Percentiles rank a stretch among this genome's conserved stretches.
Conservation (phyloP, 2,888 invertebrate species). For the Margaritifera margaritifera region DNA sequence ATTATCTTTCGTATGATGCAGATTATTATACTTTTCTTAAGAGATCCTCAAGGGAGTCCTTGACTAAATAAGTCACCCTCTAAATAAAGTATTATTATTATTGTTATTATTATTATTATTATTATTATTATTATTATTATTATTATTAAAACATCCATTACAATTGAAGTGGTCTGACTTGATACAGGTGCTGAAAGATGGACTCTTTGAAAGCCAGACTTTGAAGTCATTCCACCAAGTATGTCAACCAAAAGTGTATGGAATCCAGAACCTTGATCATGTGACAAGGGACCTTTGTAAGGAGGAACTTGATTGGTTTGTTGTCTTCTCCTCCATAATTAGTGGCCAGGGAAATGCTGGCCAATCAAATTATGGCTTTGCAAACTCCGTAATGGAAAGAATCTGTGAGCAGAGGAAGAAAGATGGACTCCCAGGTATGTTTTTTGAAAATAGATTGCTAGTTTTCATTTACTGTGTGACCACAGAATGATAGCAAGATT, state of each 20-base stretch:
- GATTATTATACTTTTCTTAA: too few relatives aligned
- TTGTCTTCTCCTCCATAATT: conserved; percentile 95
- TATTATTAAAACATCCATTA: too few relatives aligned
- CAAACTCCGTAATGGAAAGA: conserved; percentile 98
- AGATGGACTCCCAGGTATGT: conserved; percentile 84
- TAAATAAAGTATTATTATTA: too few relatives aligned
- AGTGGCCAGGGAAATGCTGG: conserved; percentile 97
- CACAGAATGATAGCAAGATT: neutral
- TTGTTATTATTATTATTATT: too few relatives aligned
- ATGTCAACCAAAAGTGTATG: conserved; percentile 88
- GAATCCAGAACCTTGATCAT: conserved; percentile 85
- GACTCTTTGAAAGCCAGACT: conserved; percentile 88
- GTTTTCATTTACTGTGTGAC: neutral
- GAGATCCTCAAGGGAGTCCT: too few relatives aligned
- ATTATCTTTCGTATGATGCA: too few relatives aligned
- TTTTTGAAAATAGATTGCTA: neutral
- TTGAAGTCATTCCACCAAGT: conserved; percentile 85
- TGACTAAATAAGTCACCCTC: too few relatives aligned
- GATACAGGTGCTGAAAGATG: conserved; percentile 85
- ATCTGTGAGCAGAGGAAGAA: conserved; percentile 88
- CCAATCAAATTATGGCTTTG: conserved; percentile 95
- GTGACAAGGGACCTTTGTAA: conserved; percentile 85
- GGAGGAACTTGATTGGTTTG: conserved; percentile 86
- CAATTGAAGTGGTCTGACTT: too few relatives aligned
- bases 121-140: too few relatives aligned